A percentile compares a stretch with the other conserved stretches of the same genome.
Conservation (phyloP, 2,113 vertebrate species). For the Gila orcuttii region DNA sequence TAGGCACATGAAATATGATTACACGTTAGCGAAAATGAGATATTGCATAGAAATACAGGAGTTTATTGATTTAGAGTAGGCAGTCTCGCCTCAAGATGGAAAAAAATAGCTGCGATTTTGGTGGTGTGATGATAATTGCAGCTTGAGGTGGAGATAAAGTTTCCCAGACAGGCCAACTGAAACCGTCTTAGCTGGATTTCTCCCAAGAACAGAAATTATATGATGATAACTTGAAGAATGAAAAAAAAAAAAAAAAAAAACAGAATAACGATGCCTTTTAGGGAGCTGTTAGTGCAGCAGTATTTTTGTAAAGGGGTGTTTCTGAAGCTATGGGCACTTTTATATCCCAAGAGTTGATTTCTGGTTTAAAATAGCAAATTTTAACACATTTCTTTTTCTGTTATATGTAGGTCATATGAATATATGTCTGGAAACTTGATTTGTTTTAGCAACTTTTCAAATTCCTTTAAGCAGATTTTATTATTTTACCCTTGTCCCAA, state of each 20-base stretch:
- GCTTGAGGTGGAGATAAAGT: constrained; percentile 36
- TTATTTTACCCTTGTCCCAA: neutral
- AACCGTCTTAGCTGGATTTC: neutral
- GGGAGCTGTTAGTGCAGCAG: neutral
- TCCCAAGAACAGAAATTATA: constrained; percentile 15
- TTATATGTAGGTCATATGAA: neutral
- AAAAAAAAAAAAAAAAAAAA: neutral
- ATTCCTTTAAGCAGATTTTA: too few species aligned
- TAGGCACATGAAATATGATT: constrained; percentile 33
- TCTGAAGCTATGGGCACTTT: neutral
- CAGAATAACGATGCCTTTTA: neutral
- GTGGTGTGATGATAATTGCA: constrained; percentile 43
- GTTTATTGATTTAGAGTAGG: constrained; percentile 45
- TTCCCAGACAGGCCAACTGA: constrained; percentile 31
- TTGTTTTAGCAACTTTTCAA: neutral
- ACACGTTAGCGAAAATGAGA: constrained; percentile 33
- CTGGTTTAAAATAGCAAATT: neutral
- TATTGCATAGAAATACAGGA: constrained; percentile 36
- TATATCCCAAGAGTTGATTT: neutral
- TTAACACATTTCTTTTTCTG: neutral
- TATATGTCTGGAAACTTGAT: neutral
- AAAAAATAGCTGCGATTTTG: constrained; percentile 36
- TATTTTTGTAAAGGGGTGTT: neutral
- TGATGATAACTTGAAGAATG: constrained; percentile 7
- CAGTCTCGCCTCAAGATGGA: constrained; percentile 27